These are phyloP conservation scores for Phymanthus crucifer DNA, from an alignment of 92 coral and sea anemone genomes.

Conservation along the genomic window DNA sequence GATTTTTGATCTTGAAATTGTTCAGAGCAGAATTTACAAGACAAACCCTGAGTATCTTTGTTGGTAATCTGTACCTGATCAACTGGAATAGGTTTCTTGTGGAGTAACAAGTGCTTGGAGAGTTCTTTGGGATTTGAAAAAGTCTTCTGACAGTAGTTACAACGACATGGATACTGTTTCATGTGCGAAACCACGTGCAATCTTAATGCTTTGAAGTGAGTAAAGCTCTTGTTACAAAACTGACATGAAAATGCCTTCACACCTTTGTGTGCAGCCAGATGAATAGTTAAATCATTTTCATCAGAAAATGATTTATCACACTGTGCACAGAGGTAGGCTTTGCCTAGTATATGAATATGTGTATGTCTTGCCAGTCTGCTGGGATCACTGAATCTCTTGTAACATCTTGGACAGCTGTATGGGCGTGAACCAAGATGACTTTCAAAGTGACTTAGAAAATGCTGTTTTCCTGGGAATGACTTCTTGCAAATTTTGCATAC, in stretches of 20 bases:
- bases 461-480: background rate
- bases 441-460: conserved; percentile 15
- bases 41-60: background rate
- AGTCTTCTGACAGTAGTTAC: conserved; percentile 33
- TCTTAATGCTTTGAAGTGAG: conserved; percentile 21
- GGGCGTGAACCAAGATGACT: conserved; percentile 13
- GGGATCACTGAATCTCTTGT: conserved; percentile 10
- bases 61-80: background rate
- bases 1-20: conserved; percentile 6
- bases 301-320: conserved; percentile 31
- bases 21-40: conserved; percentile 27
- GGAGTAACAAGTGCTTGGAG: conserved; percentile 28
- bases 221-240: conserved; percentile 29
- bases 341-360: background rate
- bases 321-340: conserved; percentile 26
- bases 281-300: conserved; percentile 18
- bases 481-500: conserved; percentile 34
- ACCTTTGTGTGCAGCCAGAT: conserved; percentile 20
- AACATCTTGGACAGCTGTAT: conserved; percentile 36
- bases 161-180: conserved; percentile 21
- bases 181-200: conserved; percentile 20
- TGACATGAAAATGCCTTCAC: conserved; percentile 29
- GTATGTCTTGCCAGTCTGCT: conserved; percentile 26
- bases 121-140: conserved; percentile 20
- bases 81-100: background rate